These are phyloP conservation scores for Numida meleagris DNA, from an alignment of 2,113 vertebrate species.

Conservation along the genomic window DNA sequence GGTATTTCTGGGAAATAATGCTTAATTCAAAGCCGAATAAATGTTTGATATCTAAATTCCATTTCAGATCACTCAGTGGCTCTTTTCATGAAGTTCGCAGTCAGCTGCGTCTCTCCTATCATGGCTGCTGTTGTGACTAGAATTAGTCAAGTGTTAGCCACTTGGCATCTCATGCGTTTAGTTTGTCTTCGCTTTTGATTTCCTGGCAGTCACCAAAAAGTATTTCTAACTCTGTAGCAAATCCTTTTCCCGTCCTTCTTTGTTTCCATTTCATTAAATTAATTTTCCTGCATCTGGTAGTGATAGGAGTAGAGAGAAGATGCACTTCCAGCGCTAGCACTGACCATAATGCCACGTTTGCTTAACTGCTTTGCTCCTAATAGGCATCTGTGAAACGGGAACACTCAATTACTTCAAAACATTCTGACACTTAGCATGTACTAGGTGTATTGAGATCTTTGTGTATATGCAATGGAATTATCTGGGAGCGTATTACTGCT, in stretches of 20 bases:
- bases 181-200: neutral
- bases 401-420: neutral
- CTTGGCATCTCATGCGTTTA: neutral
- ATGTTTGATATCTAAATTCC: neutral
- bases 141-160: neutral
- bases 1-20: neutral
- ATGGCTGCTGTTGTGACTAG: neutral
- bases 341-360: neutral
- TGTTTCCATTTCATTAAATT: conserved; percentile 7
- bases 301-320: neutral
- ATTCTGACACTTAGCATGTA: neutral
- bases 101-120: neutral
- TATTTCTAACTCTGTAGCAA: neutral
- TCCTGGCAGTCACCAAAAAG: neutral
- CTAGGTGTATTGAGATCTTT: neutral
- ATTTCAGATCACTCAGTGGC: neutral
- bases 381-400: neutral
- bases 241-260: neutral
- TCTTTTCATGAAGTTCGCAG: neutral
- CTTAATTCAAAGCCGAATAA: neutral
- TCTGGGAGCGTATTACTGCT: neutral
- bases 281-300: neutral
- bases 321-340: neutral
- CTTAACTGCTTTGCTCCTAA: neutral
- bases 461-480: neutral